A percentile compares a stretch with the other conserved stretches of the same genome.
Conservation (phyloP, 2,113 vertebrate genomes). For the Megalops atlanticus region DNA sequence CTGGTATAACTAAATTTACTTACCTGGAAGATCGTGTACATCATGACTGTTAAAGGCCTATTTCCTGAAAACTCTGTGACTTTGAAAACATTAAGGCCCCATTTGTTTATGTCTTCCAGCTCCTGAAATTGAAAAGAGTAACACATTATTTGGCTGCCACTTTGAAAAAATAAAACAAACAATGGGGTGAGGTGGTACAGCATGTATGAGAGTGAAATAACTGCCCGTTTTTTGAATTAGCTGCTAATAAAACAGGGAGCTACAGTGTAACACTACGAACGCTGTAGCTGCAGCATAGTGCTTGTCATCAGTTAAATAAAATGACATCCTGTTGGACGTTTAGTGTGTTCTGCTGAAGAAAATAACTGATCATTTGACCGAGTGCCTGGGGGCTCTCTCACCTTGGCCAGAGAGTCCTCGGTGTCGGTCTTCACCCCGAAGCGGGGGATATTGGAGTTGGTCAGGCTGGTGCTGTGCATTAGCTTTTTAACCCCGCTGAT, state of each 20-base stretch:
- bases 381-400: slow-evolving; percentile 32
- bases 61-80: slow-evolving; percentile 85
- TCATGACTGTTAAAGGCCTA: slow-evolving; percentile 84
- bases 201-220: no score
- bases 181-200: no score
- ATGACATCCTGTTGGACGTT: no score
- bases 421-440: slow-evolving; percentile 86
- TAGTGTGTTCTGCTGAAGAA: not conserved
- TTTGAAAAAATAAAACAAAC: no score
- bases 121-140: slow-evolving; percentile 63
- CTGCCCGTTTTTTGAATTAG: no score
- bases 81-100: slow-evolving; percentile 87
- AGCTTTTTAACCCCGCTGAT: slow-evolving; percentile 85
- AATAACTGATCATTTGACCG: not conserved
- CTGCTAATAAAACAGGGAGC: no score
- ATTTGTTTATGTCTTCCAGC: slow-evolving; percentile 86
- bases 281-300: no score
- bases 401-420: slow-evolving; percentile 83
- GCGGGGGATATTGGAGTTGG: slow-evolving; percentile 82
- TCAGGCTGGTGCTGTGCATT: slow-evolving; percentile 82
- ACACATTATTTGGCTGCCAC: no score
- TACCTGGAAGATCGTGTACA: slow-evolving; percentile 88
- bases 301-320: no score
- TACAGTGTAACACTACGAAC: no score
- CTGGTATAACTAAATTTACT: not conserved